Evolutionary conservation across 1,140 invertebrate genomes (phyloP).

Genomic region (Alviniconcha marisindica): DNA sequence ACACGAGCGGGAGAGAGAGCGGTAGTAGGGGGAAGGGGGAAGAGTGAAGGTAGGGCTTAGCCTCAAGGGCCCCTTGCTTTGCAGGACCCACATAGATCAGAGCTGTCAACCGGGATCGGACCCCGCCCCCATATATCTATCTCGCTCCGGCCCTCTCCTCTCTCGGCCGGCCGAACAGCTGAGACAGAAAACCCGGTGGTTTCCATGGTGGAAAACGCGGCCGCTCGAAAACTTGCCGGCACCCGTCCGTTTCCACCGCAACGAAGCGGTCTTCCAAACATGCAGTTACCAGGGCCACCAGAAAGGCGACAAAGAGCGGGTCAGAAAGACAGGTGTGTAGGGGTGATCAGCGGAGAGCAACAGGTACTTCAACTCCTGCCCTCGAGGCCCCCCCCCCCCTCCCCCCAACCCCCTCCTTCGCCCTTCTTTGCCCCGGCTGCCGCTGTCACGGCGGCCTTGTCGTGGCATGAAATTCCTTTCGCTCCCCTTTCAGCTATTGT

Average conservation of each 20-base stretch:
- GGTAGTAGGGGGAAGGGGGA: background rate
- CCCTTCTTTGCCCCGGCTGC: background rate
- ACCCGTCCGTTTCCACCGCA: slow-evolving; percentile 1
- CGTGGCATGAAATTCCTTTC: slow-evolving; percentile 29
- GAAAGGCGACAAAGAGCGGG: background rate
- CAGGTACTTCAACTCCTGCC: background rate
- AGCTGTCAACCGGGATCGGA: slow-evolving; percentile 12
- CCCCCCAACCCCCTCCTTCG: background rate
- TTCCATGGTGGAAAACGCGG: background rate
- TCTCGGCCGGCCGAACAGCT: background rate
- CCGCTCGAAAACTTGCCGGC: background rate
- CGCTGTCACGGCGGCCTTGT: background rate
- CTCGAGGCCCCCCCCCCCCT: background rate
- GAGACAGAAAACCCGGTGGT: background rate
- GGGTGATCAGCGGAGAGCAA: too few relatives aligned
- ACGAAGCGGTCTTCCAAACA: background rate
- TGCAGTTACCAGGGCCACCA: slow-evolving; percentile 8
- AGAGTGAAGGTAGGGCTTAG: background rate
- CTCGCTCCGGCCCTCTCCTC: background rate
- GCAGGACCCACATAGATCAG: slow-evolving; percentile 23
- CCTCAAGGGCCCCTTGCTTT: background rate
- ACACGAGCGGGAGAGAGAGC: background rate
- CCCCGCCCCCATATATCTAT: slow-evolving; percentile 16
- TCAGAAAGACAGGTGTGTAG: slow-evolving; percentile 24
- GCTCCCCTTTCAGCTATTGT: slow-evolving; percentile 29